A percentile compares a stretch with the other conserved stretches of the same genome.
These are phyloP conservation scores for Tursiops truncatus DNA, from an alignment of 2,113 vertebrate species.

Conservation along the genomic window DNA sequence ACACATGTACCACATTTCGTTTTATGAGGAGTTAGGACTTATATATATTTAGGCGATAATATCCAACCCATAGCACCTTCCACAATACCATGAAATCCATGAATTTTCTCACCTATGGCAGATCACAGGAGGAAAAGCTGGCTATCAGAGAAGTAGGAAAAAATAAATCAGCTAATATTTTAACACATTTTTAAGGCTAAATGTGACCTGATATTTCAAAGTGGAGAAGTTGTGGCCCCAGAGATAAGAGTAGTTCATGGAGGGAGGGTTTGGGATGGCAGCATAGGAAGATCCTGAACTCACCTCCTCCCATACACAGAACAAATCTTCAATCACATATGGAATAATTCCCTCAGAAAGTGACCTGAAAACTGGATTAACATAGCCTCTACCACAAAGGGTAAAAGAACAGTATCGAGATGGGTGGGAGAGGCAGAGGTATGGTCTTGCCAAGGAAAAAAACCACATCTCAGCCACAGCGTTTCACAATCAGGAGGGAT, in stretches of 20 bases:
- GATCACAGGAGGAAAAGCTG: not conserved
- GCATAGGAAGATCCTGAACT: no score
- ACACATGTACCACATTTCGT: not conserved
- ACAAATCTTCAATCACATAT: no score
- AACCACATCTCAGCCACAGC: no score
- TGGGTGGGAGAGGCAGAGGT: no score
- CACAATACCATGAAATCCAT: not conserved
- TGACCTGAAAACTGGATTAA: no score
- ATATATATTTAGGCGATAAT: not conserved
- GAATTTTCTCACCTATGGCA: not conserved
- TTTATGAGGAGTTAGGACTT: not conserved
- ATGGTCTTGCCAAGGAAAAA: no score
- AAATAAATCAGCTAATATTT: not conserved
- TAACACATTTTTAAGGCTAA: not conserved
- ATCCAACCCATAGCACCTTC: not conserved
- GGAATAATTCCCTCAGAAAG: no score
- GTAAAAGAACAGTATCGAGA: no score
- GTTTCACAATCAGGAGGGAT: no score
- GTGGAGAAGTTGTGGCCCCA: not conserved
- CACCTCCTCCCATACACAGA: no score
- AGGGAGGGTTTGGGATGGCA: no score
- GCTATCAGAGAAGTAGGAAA: not conserved
- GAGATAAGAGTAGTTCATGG: not conserved
- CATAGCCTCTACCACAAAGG: no score
- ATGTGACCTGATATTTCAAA: not conserved